Evolutionary conservation across 2,797 vertebrate species (phyloP).

Genomic region (Strix occidentalis): DNA sequence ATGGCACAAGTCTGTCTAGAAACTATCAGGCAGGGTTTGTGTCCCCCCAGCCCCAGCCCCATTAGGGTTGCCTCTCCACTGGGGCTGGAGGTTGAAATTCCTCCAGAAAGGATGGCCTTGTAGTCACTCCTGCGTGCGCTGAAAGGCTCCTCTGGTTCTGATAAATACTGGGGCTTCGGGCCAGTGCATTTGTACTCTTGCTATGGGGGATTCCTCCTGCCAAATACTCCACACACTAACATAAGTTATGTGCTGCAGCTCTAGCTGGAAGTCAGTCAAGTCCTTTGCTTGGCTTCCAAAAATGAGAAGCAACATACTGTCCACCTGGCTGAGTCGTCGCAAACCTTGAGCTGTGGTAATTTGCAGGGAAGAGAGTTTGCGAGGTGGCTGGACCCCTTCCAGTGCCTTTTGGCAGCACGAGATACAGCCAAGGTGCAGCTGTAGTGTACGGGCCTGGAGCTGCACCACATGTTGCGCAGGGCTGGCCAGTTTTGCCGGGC

Average conservation of each 20-base stretch:
- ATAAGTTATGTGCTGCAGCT: neutral
- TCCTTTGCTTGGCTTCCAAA: neutral
- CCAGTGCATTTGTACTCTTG: neutral
- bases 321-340: neutral
- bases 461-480: rapidly evolving
- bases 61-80: neutral
- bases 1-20: neutral
- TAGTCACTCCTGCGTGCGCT: neutral
- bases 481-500: neutral
- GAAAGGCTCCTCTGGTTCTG: neutral
- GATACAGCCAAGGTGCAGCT: neutral
- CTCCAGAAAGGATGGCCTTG: neutral
- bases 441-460: rapidly evolving
- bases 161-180: neutral
- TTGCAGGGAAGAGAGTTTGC: neutral
- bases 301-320: neutral
- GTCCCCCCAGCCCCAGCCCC: neutral
- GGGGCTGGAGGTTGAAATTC: neutral
- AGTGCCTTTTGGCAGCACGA: neutral
- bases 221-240: neutral
- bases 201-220: neutral
- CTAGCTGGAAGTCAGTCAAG: slow-evolving; percentile 10
- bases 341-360: neutral
- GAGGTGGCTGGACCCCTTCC: neutral
- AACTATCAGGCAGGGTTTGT: neutral